Conservation (phyloP, 1,140 invertebrate genomes). For the Anastatus disparis region DNA sequence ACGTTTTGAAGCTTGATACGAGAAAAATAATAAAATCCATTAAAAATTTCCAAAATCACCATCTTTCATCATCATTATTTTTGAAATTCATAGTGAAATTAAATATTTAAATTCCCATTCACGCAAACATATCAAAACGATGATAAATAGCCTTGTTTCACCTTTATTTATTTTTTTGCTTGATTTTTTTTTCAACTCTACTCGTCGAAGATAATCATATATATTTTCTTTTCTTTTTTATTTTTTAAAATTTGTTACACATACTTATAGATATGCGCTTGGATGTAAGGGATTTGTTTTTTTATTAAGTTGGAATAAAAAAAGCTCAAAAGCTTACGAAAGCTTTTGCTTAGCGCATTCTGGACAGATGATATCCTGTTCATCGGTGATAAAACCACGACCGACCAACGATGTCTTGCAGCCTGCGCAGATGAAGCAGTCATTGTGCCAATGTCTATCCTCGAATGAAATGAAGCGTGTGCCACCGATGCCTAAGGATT, state of each 20-base stretch:
- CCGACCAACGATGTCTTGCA: constrained; percentile 96
- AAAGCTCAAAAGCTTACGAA: constrained; percentile 65
- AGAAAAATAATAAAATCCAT: too few species aligned
- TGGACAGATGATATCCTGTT: constrained; percentile 96
- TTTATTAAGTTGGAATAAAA: neutral
- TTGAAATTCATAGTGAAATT: too few species aligned
- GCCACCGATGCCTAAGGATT: constrained; percentile 89
- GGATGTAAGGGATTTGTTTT: too few species aligned
- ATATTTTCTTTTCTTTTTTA: neutral
- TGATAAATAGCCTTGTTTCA: neutral
- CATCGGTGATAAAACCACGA: constrained; percentile 98
- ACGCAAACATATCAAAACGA: neutral
- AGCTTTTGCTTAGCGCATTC: constrained; percentile 98
- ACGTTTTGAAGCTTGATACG: too few species aligned
- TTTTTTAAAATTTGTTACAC: too few species aligned
- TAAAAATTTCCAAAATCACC: too few species aligned
- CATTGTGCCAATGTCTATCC: constrained; percentile 99
- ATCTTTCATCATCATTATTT: too few species aligned
- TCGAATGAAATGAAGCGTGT: constrained; percentile 99
- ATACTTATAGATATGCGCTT: neutral
- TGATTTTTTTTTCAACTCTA: too few species aligned
- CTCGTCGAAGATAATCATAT: constrained; percentile 13
- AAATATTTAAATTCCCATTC: too few species aligned
- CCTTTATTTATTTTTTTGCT: neutral
- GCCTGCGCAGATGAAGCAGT: constrained; percentile 97